Percentiles rank a stretch among this genome's conserved stretches.
These are phyloP conservation scores for Phataginus tricuspis DNA, from an alignment of 2,797 vertebrate genomes.

Conservation along the genomic window DNA sequence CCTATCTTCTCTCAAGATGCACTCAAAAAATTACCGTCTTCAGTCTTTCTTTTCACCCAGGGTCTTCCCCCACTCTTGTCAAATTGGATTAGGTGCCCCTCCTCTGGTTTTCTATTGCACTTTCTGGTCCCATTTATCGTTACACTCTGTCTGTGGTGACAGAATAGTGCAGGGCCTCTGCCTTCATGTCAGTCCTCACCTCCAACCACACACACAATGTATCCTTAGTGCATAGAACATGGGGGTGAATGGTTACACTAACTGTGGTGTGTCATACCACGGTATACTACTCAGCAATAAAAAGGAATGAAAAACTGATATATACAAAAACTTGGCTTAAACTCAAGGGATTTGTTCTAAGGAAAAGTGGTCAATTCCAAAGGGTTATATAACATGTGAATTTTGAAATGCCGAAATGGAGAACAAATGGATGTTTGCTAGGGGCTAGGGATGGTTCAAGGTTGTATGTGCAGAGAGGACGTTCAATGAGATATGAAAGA, in stretches of 20 bases:
- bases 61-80: neutral
- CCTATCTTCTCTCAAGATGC: neutral
- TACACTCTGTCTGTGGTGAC: neutral
- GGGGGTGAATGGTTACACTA: neutral
- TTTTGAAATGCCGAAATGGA: neutral
- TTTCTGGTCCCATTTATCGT: neutral
- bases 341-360: neutral
- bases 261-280: neutral
- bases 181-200: fast-evolving
- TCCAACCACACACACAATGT: neutral
- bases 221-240: neutral
- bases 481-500: neutral
- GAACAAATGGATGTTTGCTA: neutral
- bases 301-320: neutral
- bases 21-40: neutral
- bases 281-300: neutral
- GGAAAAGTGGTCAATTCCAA: neutral
- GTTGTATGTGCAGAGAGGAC: neutral
- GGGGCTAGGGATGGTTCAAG: neutral
- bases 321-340: neutral
- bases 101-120: neutral
- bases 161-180: neutral
- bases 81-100: neutral
- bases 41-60: neutral
- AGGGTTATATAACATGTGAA: neutral